A percentile compares a stretch with the other conserved stretches of the same genome.
Evolutionary conservation across 2,113 vertebrate species (phyloP).

Genomic region (Puffinus mauretanicus): DNA sequence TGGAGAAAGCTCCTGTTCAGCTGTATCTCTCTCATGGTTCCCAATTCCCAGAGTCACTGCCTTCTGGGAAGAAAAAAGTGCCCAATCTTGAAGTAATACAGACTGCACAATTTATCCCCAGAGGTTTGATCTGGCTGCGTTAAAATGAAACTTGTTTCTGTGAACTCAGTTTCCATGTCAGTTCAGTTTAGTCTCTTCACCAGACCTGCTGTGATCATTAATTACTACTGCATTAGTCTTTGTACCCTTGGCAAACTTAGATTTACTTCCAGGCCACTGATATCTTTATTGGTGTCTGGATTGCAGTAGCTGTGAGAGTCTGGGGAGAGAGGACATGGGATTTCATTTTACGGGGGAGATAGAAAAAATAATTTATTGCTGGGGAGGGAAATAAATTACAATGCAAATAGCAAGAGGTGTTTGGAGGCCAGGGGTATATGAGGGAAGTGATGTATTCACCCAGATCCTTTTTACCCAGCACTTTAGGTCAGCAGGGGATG

Average conservation of each 20-base stretch:
- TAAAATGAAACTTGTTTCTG: conserved; percentile 18
- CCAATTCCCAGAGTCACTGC: not conserved
- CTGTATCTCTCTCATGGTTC: not conserved
- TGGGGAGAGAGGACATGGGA: not conserved
- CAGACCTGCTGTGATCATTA: not conserved
- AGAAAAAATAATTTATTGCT: not conserved
- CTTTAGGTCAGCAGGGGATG: not conserved
- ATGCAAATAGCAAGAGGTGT: not conserved
- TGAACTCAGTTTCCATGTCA: not conserved
- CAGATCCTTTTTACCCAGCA: not conserved
- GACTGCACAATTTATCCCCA: not conserved
- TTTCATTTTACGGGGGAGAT: conserved; percentile 16
- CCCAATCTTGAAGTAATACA: not conserved
- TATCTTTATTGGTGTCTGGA: conserved; percentile 10
- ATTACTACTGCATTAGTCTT: not conserved
- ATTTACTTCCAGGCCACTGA: not conserved
- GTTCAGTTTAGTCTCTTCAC: not conserved
- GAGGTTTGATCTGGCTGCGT: not conserved
- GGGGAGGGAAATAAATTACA: not conserved
- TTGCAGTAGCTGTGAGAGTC: not conserved
- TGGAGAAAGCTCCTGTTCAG: not conserved
- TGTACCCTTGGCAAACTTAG: not conserved
- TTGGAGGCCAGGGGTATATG: not conserved
- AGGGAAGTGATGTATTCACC: not conserved
- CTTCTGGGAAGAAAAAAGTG: not conserved